These are phyloP conservation scores for Pseudomyrmex dendroicus DNA, from an alignment of 1,140 invertebrate species.

Conservation along the genomic window DNA sequence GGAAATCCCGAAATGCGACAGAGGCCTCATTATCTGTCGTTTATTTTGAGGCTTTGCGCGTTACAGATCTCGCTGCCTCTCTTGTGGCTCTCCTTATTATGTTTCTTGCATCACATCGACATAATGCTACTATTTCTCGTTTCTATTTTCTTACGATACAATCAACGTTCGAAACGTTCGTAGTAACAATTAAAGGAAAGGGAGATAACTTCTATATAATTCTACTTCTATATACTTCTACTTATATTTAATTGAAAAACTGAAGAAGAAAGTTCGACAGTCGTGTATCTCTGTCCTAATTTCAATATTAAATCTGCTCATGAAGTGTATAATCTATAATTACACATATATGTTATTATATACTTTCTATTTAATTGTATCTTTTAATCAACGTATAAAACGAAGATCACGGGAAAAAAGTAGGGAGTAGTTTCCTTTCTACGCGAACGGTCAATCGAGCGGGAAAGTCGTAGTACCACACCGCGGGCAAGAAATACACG, in stretches of 20 bases:
- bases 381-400: not conserved
- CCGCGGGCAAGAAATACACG: constrained; percentile 7
- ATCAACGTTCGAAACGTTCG: constrained; percentile 4
- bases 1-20: constrained; percentile 83
- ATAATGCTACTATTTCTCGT: constrained; percentile 48
- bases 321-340: no score
- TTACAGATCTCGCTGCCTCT: constrained; percentile 72
- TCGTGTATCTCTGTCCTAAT: no score
- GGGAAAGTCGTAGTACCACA: constrained; percentile 9
- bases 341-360: not conserved
- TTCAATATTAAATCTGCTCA: constrained; percentile 7
- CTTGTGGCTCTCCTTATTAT: constrained; percentile 68
- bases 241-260: no score
- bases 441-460: constrained; percentile 17
- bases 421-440: not conserved
- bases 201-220: no score
- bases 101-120: constrained; percentile 61
- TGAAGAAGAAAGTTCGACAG: no score
- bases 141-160: constrained; percentile 16
- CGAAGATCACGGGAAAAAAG: not conserved
- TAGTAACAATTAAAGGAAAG: not conserved
- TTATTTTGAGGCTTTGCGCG: constrained; percentile 68
- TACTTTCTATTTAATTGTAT: not conserved
- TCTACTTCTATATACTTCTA: no score
- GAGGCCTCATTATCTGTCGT: constrained; percentile 83